Conservation (phyloP, 2,888 invertebrate genomes). For the Hyposoter didymator region DNA sequence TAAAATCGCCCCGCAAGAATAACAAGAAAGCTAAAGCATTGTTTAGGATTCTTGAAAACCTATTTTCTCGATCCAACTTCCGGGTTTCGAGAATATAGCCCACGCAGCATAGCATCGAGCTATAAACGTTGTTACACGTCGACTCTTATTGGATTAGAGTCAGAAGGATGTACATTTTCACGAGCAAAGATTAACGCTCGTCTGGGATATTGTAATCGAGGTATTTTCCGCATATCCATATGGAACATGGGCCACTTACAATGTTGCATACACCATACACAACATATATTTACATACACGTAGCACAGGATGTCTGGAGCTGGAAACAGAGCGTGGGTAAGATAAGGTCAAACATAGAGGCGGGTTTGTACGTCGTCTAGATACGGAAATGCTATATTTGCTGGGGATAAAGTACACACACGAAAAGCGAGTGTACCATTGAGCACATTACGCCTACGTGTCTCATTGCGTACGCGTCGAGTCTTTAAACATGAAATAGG, state of each 20-base stretch:
- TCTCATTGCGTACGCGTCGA: conserved; percentile 9
- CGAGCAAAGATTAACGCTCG: background rate
- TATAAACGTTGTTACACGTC: conserved; percentile 6
- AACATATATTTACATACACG: conserved; percentile 18
- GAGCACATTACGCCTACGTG: conserved; percentile 26
- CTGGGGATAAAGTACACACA: conserved; percentile 58
- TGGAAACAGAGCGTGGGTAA: conserved; percentile 39
- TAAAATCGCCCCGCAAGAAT: background rate
- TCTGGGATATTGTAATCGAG: conserved; percentile 12
- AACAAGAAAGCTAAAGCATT: background rate
- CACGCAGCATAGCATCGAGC: conserved; percentile 1
- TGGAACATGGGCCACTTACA: conserved; percentile 1
- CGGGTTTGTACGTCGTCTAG: conserved; percentile 46
- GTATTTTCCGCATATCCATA: conserved; percentile 7
- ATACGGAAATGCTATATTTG: conserved; percentile 65
- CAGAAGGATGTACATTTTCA: background rate
- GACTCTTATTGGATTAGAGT: conserved; percentile 3
- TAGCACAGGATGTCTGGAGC: conserved; percentile 23
- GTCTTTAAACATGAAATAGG: conserved; percentile 16
- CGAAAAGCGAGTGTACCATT: conserved; percentile 45
- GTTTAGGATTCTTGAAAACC: background rate
- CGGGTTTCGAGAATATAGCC: conserved; percentile 2
- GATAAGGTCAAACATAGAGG: conserved; percentile 48
- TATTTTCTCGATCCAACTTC: background rate
- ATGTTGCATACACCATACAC: background rate